These are phyloP conservation scores for Aegypius monachus DNA, from an alignment of 2,113 vertebrate genomes.

Conservation along the genomic window DNA sequence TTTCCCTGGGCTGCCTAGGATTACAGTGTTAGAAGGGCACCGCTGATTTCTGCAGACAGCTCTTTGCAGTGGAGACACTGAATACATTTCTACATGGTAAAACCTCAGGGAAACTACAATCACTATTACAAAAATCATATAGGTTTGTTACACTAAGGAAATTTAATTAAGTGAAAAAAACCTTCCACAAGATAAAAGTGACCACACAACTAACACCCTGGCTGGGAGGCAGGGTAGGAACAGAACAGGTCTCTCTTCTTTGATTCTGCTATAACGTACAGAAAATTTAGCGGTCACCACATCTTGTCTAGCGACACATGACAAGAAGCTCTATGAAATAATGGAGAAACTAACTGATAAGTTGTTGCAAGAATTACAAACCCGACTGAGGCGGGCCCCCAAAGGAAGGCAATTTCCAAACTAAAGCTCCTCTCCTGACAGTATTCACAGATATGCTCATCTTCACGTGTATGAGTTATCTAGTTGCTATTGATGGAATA, in stretches of 20 bases:
- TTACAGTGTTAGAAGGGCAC: background rate
- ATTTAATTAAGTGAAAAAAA: background rate
- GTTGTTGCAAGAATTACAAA: background rate
- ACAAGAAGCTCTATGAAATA: background rate
- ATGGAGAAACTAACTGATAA: background rate
- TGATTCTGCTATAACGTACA: background rate
- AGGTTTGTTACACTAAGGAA: background rate
- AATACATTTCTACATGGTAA: background rate
- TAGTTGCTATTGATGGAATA: background rate
- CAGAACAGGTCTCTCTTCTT: background rate
- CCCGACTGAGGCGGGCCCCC: background rate
- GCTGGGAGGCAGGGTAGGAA: background rate
- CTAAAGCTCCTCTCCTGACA: background rate
- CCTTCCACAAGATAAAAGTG: background rate
- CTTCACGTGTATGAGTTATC: background rate
- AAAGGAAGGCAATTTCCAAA: background rate
- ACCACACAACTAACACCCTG: accelerated
- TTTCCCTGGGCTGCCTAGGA: background rate
- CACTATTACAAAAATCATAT: background rate
- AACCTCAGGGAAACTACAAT: background rate
- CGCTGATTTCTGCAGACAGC: background rate
- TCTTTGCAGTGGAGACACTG: background rate
- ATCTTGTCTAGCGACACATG: background rate
- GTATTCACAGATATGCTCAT: background rate
- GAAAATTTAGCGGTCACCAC: background rate